Base-by-base conservation (phyloP, 2,113 vertebrate species). In the Thymallus thymallus region DNA sequence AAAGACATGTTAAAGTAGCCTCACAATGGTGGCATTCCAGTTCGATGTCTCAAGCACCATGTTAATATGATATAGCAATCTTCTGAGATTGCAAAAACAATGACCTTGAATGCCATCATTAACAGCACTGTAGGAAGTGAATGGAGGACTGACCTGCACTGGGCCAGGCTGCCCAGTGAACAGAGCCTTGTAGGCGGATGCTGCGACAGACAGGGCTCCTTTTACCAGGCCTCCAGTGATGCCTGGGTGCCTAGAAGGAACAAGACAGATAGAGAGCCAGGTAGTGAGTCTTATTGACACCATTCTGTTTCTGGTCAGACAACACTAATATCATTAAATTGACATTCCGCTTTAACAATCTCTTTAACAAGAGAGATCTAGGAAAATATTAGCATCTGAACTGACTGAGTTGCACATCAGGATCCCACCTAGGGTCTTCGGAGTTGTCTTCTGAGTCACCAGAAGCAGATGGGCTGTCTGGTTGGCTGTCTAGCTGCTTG, bases 111-210 rank as follows among this genome's bases (percentile, higher is more conserved):
- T 41, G 0, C 35, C 4, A 51, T 18, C 48, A 51, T 51, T 16
- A 51, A 30, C 3, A 32, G 30, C 9, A 20, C 29, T 18, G 29
- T 22, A 20, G 30, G 13, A 30, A 32, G 29, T 29, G 24, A 66
- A 35, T 66, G 6, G 4, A 12, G 26, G 16, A 30, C 79, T 84
- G 30, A 97, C 97, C 94, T 96, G 95, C 6, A 94, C 87, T 67
- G 89, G 84, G 61, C 92, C 82, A 18, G 92, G 91, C 51, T 95
- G 95, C 69, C 96, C 96, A 68, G 96, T 94, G 89, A 98, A 98
- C 60, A 98, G 91, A n/a, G 95, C 96, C 87, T 98, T 98, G 88
- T 98, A 98, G 65, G 96, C 97, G 74, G 96, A 97, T 10, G 97
- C 94, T 66, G 97, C 97, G 6, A 98, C 96, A 0, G 96, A 98